Evolutionary conservation across 2,113 vertebrate genomes (phyloP), one percentile per base, ranked within the genome.

Genomic region (Corythornis vintsioides): DNA sequence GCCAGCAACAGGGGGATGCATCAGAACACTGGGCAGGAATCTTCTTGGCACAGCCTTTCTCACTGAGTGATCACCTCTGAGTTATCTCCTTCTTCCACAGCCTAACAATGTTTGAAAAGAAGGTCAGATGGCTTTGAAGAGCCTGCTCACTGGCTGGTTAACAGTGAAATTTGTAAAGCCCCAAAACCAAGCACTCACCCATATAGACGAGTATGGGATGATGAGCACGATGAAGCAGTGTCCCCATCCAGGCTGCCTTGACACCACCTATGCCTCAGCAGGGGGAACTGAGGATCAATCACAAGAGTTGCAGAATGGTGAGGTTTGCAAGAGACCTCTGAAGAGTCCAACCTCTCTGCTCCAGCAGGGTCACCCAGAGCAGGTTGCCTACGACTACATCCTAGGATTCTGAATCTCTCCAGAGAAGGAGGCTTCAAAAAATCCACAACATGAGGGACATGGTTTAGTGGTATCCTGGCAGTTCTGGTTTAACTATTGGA

Each of bases 1-100:
- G 35, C 13, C 2, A 0, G 35, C 42, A 55, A 60, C 0, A 1
- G 22, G 57, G 42, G 66, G 29, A n/a, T 11, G 33, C 0, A 0
- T 35, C 55, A 22, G 50, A 50, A 71, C 56, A 55, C 29, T 1
- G 3, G 9, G 7, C 15, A 35, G 45, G 3, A 7, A 42, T 45
- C 11, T 78, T 26, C 21, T 28, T 26, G 10, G 13, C 29, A 38
- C 48, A 59, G 42, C 16, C 9, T 18, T 21, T 29, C 59, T 33
- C 59, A n/a, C 38, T 7, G 45, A 67, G 71, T 11, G 17, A 14
- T 43, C 3, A 1, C 47, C 52, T 60, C 17, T 1, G 6, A 65
- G 24, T 55, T 28, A 45, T 16, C 16, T 59, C 16, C 35, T 40
- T 84, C 78, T 42, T 63, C 72, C 61, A 31, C 1, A 7, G 40